phyloP scores from a whole-genome alignment of 2,888 invertebrate species.

The Hirtodrosophila histrioides region DNA sequence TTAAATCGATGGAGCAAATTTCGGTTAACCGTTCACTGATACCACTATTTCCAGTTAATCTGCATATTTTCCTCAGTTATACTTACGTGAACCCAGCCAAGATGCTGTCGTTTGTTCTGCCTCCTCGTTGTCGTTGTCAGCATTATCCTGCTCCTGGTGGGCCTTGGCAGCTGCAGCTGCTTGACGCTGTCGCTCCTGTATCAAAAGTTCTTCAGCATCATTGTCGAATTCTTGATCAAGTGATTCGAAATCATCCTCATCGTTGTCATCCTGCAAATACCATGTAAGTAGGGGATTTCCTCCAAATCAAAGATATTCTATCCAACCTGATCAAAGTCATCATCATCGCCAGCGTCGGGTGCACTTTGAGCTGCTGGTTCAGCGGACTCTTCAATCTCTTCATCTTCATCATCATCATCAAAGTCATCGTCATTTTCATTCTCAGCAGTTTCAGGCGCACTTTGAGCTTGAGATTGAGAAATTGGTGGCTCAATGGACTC shows the following conservation, averaged over 20 bases:
- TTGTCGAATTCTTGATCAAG: slow-evolving; percentile 83
- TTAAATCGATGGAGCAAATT: slow-evolving; percentile 44
- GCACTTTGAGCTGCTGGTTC: slow-evolving; percentile 36
- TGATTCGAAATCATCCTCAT: slow-evolving; percentile 81
- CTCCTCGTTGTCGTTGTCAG: slow-evolving; percentile 46
- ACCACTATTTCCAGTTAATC: neutral
- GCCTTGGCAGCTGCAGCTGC: slow-evolving; percentile 51
- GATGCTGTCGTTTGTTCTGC: slow-evolving; percentile 68
- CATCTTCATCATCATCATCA: slow-evolving; percentile 30
- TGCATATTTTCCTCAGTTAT: slow-evolving; percentile 1
- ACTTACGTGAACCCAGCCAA: slow-evolving; percentile 82
- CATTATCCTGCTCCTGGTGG: slow-evolving; percentile 15
- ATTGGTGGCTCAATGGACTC: slow-evolving; percentile 64
- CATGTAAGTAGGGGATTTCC: neutral
- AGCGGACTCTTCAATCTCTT: slow-evolving; percentile 32
- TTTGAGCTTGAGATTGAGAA: slow-evolving; percentile 49
- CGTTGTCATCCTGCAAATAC: slow-evolving; percentile 80
- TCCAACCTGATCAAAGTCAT: slow-evolving; percentile 34
- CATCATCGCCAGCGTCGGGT: slow-evolving; percentile 17
- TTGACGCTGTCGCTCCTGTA: slow-evolving; percentile 78
- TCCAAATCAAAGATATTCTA: neutral
- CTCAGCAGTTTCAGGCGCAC: slow-evolving; percentile 49
- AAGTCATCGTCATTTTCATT: slow-evolving; percentile 20
- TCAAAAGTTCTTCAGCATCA: slow-evolving; percentile 78
- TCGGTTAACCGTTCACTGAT: slow-evolving; percentile 47